These are phyloP conservation scores for Eupithecia insigniata DNA, from an alignment of 2,888 invertebrate genomes.

Conservation along the genomic window DNA sequence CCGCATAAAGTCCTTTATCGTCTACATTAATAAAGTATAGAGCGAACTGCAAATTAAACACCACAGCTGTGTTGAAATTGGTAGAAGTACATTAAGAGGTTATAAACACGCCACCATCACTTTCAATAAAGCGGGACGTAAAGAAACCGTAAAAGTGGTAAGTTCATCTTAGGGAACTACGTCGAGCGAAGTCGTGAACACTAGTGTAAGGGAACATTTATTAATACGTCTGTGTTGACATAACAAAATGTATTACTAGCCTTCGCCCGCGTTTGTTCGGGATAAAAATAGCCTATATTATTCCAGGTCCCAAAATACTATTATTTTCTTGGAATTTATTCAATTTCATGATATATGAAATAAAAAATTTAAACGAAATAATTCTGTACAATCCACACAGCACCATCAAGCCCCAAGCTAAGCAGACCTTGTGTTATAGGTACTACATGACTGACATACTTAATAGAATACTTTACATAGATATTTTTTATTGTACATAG, in stretches of 20 bases:
- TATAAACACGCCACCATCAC: conserved; percentile 27
- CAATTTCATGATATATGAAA: neutral
- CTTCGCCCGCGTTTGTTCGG: too few species aligned
- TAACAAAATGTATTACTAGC: too few species aligned
- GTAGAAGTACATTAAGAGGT: conserved; percentile 20
- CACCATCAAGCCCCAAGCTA: too few species aligned
- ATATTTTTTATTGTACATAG: too few species aligned
- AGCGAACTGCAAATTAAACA: conserved; percentile 8
- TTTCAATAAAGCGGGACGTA: conserved; percentile 28
- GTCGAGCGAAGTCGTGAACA: neutral
- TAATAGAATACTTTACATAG: too few species aligned
- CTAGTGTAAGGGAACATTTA: neutral
- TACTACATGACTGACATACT: too few species aligned
- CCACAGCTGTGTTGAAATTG: conserved; percentile 15
- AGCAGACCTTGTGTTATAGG: too few species aligned
- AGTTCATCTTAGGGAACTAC: conserved; percentile 3
- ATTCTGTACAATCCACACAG: too few species aligned
- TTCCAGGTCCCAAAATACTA: too few species aligned
- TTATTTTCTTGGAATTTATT: neutral
- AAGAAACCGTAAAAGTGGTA: conserved; percentile 33
- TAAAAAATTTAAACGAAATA: too few species aligned
- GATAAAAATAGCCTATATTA: too few species aligned
- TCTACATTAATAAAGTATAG: conserved; percentile 5
- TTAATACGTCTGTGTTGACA: neutral
- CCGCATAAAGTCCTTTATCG: neutral